Conservation (phyloP, 2,113 vertebrate genomes). For the Procapra przewalskii region DNA sequence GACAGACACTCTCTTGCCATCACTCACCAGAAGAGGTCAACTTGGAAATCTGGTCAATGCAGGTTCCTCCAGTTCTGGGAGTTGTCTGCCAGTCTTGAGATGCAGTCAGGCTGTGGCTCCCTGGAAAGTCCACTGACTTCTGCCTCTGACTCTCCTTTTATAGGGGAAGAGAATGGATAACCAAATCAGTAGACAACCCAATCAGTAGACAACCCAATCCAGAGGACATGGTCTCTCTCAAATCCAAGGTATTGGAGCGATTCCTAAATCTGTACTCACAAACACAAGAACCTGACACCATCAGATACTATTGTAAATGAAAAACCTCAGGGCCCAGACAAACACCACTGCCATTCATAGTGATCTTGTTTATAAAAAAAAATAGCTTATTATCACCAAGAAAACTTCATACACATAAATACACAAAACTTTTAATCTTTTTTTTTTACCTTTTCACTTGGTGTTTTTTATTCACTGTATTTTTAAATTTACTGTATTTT, state of each 20-base stretch:
- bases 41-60: rapidly evolving
- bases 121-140: background rate
- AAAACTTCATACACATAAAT: background rate
- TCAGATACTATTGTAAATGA: background rate
- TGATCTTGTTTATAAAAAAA: background rate
- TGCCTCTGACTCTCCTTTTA: background rate
- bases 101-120: background rate
- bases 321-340: background rate
- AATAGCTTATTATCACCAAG: background rate
- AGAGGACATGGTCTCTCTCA: background rate
- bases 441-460: too few species aligned
- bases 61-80: background rate
- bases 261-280: background rate
- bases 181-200: background rate
- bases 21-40: background rate
- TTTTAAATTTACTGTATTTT: too few species aligned
- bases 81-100: background rate
- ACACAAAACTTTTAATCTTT: background rate
- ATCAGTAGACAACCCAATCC: background rate
- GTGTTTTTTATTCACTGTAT: too few species aligned
- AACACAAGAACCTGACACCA: background rate
- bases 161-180: background rate
- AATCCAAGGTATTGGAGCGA: background rate
- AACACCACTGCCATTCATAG: background rate
- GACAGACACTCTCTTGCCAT: background rate